Percentiles rank a stretch among this genome's conserved stretches.
Evolutionary conservation across 2,113 vertebrate species (phyloP).

Genomic region (Ceratotherium simum): DNA sequence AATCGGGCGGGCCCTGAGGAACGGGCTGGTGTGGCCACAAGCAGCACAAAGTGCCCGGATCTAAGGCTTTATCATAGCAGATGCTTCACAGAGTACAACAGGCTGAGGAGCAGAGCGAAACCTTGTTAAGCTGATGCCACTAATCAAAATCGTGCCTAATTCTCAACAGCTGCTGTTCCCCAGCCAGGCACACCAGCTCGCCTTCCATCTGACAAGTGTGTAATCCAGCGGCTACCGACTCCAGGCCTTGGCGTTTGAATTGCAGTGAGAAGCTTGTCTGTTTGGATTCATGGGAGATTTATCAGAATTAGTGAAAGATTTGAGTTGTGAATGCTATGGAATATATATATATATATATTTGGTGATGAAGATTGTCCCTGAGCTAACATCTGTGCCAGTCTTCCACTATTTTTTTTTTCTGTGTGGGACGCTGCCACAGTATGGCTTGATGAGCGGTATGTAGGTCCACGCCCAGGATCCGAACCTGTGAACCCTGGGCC

Average conservation of each 20-base stretch:
- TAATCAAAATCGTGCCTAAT: neutral
- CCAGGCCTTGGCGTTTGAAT: neutral
- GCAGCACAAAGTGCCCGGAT: too few relatives aligned
- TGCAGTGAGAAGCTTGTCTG: neutral
- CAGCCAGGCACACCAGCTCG: too few relatives aligned
- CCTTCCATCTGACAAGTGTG: too few relatives aligned
- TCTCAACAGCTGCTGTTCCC: neutral
- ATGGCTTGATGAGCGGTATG: too few relatives aligned
- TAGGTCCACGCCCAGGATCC: too few relatives aligned
- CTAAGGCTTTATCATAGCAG: neutral
- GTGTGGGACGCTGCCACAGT: too few relatives aligned
- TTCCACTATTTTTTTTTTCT: too few relatives aligned
- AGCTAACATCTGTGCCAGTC: too few relatives aligned
- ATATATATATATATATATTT: neutral
- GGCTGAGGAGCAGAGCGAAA: neutral
- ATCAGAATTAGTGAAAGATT: neutral
- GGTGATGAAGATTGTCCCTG: too few relatives aligned
- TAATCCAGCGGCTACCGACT: too few relatives aligned
- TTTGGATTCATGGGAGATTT: neutral
- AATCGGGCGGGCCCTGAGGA: neutral
- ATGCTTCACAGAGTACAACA: neutral
- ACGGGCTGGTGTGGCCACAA: neutral
- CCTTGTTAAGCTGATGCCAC: rapidly evolving
- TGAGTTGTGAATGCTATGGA: neutral
- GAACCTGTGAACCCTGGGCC: too few relatives aligned